phyloP scores from a whole-genome alignment of 2,113 vertebrate genomes.

The Siphamia tubifer region DNA sequence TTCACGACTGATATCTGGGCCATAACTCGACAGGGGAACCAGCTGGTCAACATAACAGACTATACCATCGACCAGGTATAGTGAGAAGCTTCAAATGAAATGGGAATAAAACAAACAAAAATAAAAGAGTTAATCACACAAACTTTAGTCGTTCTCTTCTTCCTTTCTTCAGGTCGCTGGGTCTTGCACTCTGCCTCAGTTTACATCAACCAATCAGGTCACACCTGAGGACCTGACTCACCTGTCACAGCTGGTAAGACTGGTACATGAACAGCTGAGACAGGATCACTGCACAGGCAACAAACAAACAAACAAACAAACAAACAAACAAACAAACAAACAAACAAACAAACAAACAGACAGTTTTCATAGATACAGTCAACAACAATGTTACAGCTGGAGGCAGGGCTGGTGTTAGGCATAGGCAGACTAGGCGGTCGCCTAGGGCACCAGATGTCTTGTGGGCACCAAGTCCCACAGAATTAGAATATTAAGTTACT shows the following conservation, averaged over 20 bases:
- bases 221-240: conserved; percentile 82
- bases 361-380: too few relatives aligned
- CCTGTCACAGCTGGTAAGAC: conserved; percentile 83
- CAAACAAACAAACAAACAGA: too few relatives aligned
- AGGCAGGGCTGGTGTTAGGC: too few relatives aligned
- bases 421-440: too few relatives aligned
- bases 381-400: too few relatives aligned
- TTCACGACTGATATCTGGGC: conserved; percentile 83
- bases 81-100: background rate
- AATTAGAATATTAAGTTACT: too few relatives aligned
- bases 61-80: conserved; percentile 81
- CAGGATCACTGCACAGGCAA: too few relatives aligned
- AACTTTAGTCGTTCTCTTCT: background rate
- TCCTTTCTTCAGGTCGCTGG: conserved; percentile 44
- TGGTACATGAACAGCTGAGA: too few relatives aligned
- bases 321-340: too few relatives aligned
- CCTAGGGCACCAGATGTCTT: too few relatives aligned
- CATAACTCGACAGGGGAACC: conserved; percentile 80
- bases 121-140: background rate
- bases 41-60: conserved; percentile 81
- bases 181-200: conserved; percentile 58
- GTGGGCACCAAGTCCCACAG: too few relatives aligned
- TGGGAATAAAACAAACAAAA: background rate
- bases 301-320: too few relatives aligned
- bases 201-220: background rate